Evolutionary conservation across 1,140 invertebrate genomes (phyloP).

Genomic region (Drosophila carrolli): DNA sequence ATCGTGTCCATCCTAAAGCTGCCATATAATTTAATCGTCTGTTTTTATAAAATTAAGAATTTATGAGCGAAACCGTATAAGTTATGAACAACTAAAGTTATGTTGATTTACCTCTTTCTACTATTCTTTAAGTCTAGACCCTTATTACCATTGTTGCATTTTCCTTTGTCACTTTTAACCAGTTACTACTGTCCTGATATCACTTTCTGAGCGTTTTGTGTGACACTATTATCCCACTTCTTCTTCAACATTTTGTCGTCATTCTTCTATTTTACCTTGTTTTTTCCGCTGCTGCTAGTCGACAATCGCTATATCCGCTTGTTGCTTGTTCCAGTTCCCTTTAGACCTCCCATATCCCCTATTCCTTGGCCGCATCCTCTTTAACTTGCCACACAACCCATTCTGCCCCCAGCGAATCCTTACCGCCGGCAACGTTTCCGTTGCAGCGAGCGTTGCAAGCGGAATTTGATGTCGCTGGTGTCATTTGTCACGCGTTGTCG

Average conservation of each 20-base stretch:
- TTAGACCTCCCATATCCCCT: conserved; percentile 3
- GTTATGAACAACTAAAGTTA: too few species aligned
- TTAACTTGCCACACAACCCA: background rate
- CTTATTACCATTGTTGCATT: background rate
- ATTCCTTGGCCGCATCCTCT: conserved; percentile 3
- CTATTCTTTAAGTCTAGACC: background rate
- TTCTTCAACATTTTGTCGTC: conserved; percentile 20
- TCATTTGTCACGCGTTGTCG: conserved; percentile 76
- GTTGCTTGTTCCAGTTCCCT: conserved; percentile 23
- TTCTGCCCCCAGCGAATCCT: conserved; percentile 1
- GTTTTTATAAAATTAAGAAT: too few species aligned
- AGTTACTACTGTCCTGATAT: conserved; percentile 32
- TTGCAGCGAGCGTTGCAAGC: conserved; percentile 52
- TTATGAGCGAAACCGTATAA: too few species aligned
- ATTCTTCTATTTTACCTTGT: conserved; percentile 24
- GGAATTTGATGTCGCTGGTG: conserved; percentile 73
- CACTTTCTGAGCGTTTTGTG: conserved; percentile 34
- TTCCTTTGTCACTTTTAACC: background rate
- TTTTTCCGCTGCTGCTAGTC: conserved; percentile 44
- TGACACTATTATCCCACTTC: conserved; percentile 49
- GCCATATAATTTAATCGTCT: too few species aligned
- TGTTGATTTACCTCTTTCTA: too few species aligned
- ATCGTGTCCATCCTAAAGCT: too few species aligned
- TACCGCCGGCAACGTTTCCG: conserved; percentile 46
- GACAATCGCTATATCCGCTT: conserved; percentile 78